Percentiles rank a stretch among this genome's conserved stretches.
These are phyloP conservation scores for Megamerina dolium DNA, from an alignment of 2,888 invertebrate genomes.

Conservation along the genomic window DNA sequence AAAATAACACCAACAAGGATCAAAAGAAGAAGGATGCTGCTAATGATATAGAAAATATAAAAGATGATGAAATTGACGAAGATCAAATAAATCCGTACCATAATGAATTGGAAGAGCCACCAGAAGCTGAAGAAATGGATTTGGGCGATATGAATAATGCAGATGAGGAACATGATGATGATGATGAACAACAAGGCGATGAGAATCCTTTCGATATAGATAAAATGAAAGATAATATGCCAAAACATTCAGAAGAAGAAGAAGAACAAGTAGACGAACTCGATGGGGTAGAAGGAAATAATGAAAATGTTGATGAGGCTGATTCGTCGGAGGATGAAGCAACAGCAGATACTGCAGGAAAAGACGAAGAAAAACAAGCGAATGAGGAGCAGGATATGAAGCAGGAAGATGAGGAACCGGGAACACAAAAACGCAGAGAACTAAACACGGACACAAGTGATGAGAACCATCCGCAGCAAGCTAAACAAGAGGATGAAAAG, in stretches of 20 bases:
- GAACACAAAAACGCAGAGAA: slow-evolving; percentile 51
- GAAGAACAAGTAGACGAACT: slow-evolving; percentile 29
- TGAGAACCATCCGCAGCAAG: slow-evolving; percentile 58
- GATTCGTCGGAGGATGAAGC: slow-evolving; percentile 44
- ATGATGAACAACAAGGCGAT: slow-evolving; percentile 54
- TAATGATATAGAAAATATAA: slow-evolving; percentile 74
- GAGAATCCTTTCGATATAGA: slow-evolving; percentile 86
- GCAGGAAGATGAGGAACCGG: slow-evolving; percentile 54
- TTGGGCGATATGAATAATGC: slow-evolving; percentile 80
- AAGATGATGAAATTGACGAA: slow-evolving; percentile 73
- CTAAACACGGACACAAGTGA: slow-evolving; percentile 28
- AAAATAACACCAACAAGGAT: slow-evolving; percentile 31
- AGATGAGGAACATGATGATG: slow-evolving; percentile 59
- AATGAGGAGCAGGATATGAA: slow-evolving; percentile 54
- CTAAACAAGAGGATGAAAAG: slow-evolving; percentile 47
- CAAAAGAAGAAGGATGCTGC: slow-evolving; percentile 50
- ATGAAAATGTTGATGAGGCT: slow-evolving; percentile 52
- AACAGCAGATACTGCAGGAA: slow-evolving; percentile 39
- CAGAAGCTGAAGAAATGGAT: slow-evolving; percentile 81
- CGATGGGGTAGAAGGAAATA: slow-evolving; percentile 49
- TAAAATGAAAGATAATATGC: slow-evolving; percentile 60
- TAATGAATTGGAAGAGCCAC: slow-evolving; percentile 68
- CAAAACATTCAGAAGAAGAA: slow-evolving; percentile 41
- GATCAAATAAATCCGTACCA: slow-evolving; percentile 77
- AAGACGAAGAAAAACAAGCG: slow-evolving; percentile 48